A percentile compares a stretch with the other conserved stretches of the same genome.
Conservation (phyloP, 1,140 invertebrate genomes). For the Ips typographus region DNA sequence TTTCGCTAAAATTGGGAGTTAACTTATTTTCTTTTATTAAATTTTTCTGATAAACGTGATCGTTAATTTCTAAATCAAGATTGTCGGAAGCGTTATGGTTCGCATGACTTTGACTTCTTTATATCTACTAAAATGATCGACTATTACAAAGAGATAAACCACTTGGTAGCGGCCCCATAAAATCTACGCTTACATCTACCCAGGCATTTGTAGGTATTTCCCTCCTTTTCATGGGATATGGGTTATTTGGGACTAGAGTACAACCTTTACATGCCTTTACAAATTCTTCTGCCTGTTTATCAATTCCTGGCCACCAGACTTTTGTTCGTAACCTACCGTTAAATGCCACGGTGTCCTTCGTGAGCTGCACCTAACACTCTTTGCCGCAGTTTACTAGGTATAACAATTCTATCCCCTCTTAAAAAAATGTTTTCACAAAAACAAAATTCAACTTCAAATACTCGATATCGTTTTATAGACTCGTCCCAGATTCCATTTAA, state of each 20-base stretch:
- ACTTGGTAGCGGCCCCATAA: conserved; percentile 45
- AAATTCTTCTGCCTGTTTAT: conserved; percentile 53
- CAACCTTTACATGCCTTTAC: conserved; percentile 49
- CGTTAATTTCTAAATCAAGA: too few relatives aligned
- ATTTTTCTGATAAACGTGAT: too few relatives aligned
- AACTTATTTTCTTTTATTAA: too few relatives aligned
- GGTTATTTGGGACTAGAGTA: conserved; percentile 1
- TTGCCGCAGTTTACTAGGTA: conserved; percentile 31
- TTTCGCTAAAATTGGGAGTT: too few relatives aligned
- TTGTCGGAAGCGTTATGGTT: too few relatives aligned
- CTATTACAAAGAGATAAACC: conserved; percentile 42
- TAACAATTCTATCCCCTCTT: conserved; percentile 1
- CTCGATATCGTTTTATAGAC: neutral
- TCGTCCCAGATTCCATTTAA: conserved; percentile 6
- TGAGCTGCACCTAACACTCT: conserved; percentile 46
- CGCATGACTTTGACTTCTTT: conserved; percentile 20
- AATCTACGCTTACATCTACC: conserved; percentile 47
- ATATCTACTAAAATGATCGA: conserved; percentile 25
- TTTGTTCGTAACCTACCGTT: conserved; percentile 56
- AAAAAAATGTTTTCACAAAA: conserved; percentile 4
- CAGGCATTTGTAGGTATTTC: conserved; percentile 45
- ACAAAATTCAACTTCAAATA: neutral
- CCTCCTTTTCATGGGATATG: conserved; percentile 38
- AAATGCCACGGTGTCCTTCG: conserved; percentile 58
- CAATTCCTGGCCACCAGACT: conserved; percentile 57